These are phyloP conservation scores for Steatocranus sp. DNA, from an alignment of 2,797 vertebrate species.

Conservation along the genomic window DNA sequence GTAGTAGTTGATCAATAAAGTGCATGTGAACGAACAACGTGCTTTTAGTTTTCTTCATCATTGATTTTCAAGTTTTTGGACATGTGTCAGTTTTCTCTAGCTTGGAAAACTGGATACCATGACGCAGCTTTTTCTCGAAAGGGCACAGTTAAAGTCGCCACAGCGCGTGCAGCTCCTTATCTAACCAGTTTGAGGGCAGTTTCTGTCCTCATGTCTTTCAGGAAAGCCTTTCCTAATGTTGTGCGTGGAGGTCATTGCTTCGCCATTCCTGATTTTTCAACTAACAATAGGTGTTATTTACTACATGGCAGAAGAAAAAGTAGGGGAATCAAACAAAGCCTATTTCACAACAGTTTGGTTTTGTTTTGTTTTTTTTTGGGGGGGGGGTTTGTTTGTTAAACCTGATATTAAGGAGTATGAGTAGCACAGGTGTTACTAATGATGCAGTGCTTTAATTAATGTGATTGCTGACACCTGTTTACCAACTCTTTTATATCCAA, in stretches of 20 bases:
- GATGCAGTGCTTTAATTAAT: not conserved
- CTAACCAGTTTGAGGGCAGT: not conserved
- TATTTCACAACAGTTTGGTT: not conserved
- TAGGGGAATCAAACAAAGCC: not conserved
- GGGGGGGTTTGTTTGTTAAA: no score
- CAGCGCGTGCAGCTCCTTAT: not conserved
- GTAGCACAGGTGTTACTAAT: not conserved
- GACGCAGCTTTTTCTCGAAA: not conserved
- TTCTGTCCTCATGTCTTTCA: not conserved
- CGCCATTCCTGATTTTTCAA: not conserved
- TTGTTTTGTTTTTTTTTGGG: not conserved
- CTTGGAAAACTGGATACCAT: not conserved
- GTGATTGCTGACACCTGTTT: not conserved
- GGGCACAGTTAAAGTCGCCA: not conserved
- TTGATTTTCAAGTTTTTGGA: not conserved
- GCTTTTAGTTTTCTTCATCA: not conserved
- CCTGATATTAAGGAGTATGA: not conserved
- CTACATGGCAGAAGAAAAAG: not conserved
- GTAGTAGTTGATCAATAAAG: not conserved
- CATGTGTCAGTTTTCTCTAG: not conserved
- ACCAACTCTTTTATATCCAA: not conserved
- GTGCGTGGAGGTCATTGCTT: not conserved
- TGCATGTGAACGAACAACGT: accelerated
- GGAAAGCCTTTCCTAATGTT: not conserved
- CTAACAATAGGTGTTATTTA: not conserved